Evolutionary conservation across 2,888 invertebrate species (phyloP).

Genomic region (Tridacna crocea): DNA sequence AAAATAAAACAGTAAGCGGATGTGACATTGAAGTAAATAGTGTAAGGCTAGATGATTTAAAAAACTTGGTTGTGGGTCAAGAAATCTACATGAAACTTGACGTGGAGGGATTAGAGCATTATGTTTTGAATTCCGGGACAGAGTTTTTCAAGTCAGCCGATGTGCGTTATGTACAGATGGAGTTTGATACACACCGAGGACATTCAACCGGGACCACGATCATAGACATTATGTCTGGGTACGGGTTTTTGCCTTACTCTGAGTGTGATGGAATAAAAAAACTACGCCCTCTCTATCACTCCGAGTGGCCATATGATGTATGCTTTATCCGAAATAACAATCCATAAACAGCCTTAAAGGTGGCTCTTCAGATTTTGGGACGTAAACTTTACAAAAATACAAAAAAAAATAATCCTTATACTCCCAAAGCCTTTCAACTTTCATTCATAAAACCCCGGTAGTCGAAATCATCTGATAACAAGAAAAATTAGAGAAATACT

Average conservation of each 20-base stretch:
- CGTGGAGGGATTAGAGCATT: not conserved
- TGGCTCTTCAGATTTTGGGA: no score
- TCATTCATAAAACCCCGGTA: no score
- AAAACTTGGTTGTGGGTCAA: not conserved
- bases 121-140: not conserved
- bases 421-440: no score
- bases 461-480: no score
- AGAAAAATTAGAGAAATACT: no score
- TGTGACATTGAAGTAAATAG: constrained; percentile 6
- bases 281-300: not conserved
- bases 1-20: not conserved
- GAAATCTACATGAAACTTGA: constrained; percentile 7
- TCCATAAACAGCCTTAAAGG: no score
- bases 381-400: no score
- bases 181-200: constrained; percentile 10
- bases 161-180: constrained; percentile 6
- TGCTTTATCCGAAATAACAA: constrained; percentile 10
- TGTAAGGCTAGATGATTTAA: not conserved
- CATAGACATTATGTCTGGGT: not conserved
- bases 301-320: constrained; percentile 5
- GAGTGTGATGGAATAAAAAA: not conserved
- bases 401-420: no score
- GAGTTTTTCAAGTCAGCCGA: constrained; percentile 5
- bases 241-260: not conserved
- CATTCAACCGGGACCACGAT: not conserved